phyloP scores from a whole-genome alignment of 1,140 invertebrate genomes.

The silkworm (Bombyx mori) region ASM3026992v2 NC_085116.1:2421001-2421500 shows the following conservation, averaged over 20 bases:
- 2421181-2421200: conserved; percentile 89
- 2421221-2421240: conserved; percentile 77
- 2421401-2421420: too few species aligned
- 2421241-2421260: conserved; percentile 24
- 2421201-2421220: conserved; percentile 90
- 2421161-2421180: conserved; percentile 87
- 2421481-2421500: background rate
- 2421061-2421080: background rate
- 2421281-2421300: conserved; percentile 43
- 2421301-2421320: conserved; percentile 29
- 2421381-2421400: too few species aligned
- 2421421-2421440: too few species aligned
- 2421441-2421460: too few species aligned
- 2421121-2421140: conserved; percentile 93
- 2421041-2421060: background rate
- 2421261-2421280: conserved; percentile 28
- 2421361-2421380: too few species aligned
- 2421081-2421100: conserved; percentile 79
- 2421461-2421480: background rate
- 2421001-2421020: too few species aligned
- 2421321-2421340: background rate
- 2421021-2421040: too few species aligned
- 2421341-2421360: too few species aligned
- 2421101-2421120: conserved; percentile 91
- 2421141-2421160: conserved; percentile 86